A percentile compares a stretch with the other conserved stretches of the same genome.
These are phyloP conservation scores for Aeoliscus strigatus DNA, from an alignment of 2,797 vertebrate species.

Conservation along the genomic window DNA sequence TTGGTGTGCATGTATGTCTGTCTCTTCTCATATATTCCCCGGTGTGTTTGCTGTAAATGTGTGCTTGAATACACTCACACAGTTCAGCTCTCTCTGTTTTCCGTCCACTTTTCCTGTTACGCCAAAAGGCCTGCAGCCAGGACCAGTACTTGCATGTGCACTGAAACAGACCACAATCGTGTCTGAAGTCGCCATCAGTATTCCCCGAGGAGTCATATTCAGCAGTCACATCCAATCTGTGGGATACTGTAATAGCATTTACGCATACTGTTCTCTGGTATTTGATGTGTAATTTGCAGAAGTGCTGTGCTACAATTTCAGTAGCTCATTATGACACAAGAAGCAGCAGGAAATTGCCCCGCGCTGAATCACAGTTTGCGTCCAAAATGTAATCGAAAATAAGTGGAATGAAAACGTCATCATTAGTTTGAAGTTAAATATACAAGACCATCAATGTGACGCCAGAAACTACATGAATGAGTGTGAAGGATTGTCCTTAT, in stretches of 20 bases:
- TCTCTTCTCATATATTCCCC: slow-evolving; percentile 5
- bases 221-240: slow-evolving; percentile 11
- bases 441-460: no score
- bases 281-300: slow-evolving; percentile 6
- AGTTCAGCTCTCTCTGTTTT: slow-evolving; percentile 35
- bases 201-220: slow-evolving; percentile 19
- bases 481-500: no score
- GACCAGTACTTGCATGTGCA: slow-evolving; percentile 20
- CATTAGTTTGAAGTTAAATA: no score
- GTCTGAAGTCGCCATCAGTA: slow-evolving; percentile 24
- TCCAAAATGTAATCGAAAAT: no score
- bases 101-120: slow-evolving; percentile 25
- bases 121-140: slow-evolving; percentile 2
- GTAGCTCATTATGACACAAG: no score
- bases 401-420: no score
- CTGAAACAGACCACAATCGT: slow-evolving; percentile 9
- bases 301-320: background rate
- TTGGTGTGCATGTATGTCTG: slow-evolving; percentile 2
- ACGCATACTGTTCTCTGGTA: slow-evolving; percentile 6
- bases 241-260: slow-evolving; percentile 12
- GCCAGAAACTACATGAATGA: no score
- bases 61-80: slow-evolving; percentile 9
- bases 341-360: no score
- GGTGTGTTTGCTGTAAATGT: slow-evolving; percentile 8
- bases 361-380: no score